phyloP scores from a whole-genome alignment of 1,140 invertebrate species.

The Platorchestia sp. region DNA sequence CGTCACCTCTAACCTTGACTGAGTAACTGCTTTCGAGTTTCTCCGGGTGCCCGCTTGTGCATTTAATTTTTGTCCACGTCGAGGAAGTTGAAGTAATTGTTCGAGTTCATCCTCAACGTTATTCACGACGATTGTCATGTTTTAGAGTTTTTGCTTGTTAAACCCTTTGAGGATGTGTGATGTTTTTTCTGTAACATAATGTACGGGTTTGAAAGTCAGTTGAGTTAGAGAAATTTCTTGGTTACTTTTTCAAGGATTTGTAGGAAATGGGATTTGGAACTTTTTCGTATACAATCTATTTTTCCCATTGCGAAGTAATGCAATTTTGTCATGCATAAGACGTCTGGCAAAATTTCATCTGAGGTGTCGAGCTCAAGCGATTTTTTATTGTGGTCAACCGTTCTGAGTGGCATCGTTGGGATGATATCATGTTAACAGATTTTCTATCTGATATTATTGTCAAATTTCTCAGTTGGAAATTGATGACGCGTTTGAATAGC shows the following conservation, averaged over 20 bases:
- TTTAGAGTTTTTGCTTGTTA: not conserved
- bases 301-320: not conserved
- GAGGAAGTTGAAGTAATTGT: not conserved
- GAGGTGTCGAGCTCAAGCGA: too few species aligned
- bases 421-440: too few species aligned
- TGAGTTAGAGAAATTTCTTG: not conserved
- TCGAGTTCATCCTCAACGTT: not conserved
- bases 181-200: not conserved
- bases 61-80: not conserved
- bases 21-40: not conserved
- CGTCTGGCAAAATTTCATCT: not conserved
- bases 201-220: not conserved
- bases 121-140: not conserved
- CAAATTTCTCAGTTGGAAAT: too few species aligned
- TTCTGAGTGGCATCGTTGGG: too few species aligned
- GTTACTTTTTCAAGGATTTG: not conserved
- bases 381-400: too few species aligned
- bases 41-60: constrained; percentile 31
- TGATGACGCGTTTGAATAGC: too few species aligned
- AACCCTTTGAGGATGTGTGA: not conserved
- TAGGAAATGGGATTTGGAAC: not conserved
- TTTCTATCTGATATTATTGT: too few species aligned
- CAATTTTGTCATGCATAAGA: not conserved
- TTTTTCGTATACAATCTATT: not conserved
- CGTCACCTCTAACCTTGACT: not conserved